Base-by-base conservation (phyloP, 2,888 invertebrate genomes). In the Pogonocherus hispidulus region DNA sequence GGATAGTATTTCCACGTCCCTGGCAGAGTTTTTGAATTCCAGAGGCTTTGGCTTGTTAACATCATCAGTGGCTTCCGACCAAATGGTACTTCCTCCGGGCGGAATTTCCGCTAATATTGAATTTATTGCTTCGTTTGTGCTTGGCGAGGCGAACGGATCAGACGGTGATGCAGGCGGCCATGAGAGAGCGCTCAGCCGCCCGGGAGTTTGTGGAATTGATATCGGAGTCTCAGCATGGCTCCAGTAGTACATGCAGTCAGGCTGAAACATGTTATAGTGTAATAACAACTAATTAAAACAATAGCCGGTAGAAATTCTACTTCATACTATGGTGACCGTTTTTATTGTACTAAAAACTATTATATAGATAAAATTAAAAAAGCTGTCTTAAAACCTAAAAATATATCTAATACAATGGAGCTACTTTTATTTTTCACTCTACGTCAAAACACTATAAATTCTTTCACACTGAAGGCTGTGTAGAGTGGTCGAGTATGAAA, bases 231-330 rank as follows among this genome's bases (percentile, higher is more conserved):
- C 94, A 73, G 93, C 92, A 83, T 94, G 93, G 20, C 94, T 90
- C 96, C 96, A 97, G 84, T 92, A 94, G 86, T 97, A 97, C 93
- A 95, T 95, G 81, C 94, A 89, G 85, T 93, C 94, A 67, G 94
- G 93, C 96, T 96, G 86, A 32, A 77, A 64, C 23, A 47, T 41
- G 4, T 27, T 27, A 59, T 11, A 27, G 32, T 16, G 11, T 3
- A 65, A 63, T 14, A 19, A 19, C 27, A 27, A 27, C 27, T 27
- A 27, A 59, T 18, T 46, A 46, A 18, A 46, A 5, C 27, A 27
- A 27, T 8, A 27, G 27, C 4, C 3, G 8, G n/a, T n/a, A n/a
- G n/a, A n/a, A n/a, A n/a, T n/a, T n/a, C n/a, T n/a, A 32, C 9
- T 32, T 32, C 9, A 32, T 32, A 32, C n/a, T n/a, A n/a, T n/a